Evolutionary conservation across 2,797 vertebrate genomes (phyloP).

Genomic region (Trichosurus vulpecula): DNA sequence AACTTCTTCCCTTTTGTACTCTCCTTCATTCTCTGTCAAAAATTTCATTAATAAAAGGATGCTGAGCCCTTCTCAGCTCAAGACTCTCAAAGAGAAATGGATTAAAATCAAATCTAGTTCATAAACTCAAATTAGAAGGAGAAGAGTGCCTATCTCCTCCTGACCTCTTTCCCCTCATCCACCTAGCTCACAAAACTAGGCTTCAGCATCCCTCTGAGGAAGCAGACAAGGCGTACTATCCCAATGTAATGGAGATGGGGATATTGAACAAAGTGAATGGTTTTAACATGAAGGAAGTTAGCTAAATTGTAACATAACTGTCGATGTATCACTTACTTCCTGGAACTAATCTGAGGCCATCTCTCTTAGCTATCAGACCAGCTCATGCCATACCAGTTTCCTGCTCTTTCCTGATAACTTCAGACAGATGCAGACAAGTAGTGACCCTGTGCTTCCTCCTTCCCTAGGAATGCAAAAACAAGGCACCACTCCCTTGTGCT

Average conservation of each 20-base stretch:
- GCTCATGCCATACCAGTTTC: background rate
- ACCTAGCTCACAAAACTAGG: constrained; percentile 1
- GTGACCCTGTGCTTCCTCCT: background rate
- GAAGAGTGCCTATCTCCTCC: background rate
- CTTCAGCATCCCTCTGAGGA: background rate
- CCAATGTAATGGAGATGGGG: constrained; percentile 13
- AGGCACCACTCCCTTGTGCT: background rate
- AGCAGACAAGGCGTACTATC: background rate
- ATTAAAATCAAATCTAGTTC: background rate
- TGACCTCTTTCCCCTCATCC: background rate
- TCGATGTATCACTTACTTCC: background rate
- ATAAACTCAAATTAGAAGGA: constrained; percentile 20
- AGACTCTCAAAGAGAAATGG: background rate
- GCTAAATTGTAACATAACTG: background rate
- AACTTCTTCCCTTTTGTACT: constrained; percentile 1
- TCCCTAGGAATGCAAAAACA: background rate
- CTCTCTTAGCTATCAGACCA: background rate
- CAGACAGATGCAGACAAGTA: background rate
- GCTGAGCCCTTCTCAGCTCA: constrained; percentile 1
- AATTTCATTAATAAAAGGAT: constrained; percentile 29
- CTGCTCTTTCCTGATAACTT: background rate
- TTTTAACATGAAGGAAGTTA: background rate
- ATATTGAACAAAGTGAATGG: background rate
- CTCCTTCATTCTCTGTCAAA: constrained; percentile 14
- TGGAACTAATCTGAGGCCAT: background rate